Evolutionary conservation across 1,140 invertebrate species (phyloP), one percentile per base, ranked within the genome.

Genomic region (Caenorhabditis tropicalis): DNA sequence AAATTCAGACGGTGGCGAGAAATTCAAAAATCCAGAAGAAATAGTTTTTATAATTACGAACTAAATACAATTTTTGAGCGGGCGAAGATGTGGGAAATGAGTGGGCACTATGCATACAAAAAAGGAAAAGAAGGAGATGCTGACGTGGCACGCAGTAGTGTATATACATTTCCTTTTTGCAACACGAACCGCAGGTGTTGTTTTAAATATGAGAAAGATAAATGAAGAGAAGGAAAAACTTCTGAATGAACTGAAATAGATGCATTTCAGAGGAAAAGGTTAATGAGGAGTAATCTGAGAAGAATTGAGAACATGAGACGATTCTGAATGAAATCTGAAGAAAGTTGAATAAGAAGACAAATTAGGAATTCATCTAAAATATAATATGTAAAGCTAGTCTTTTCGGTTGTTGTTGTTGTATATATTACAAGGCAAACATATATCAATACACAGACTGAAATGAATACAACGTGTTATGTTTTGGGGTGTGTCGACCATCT

Each of bases 71-170:
- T 5, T 12, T 33, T 29, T 12, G 7, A 0, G 36, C n/a, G 65
- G 36, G 65, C 6, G 65, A 21, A 43, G 65, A 74, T 74, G 36
- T 43, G 36, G 58, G 33, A n/a, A 74, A 74, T 74, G 36, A 43
- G 65, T 74, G 65, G 65, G 65, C 36, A 36, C 65, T 43, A 74
- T 74, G 65, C 65, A 46, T 74, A 74, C 65, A 43, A 74, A 74
- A 74, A 74, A 74, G 9, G 24, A 27, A 24, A 33, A 6, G 65
- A 39, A 19, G 58, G 27, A 33, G 58, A 36, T 36, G 36, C 65
- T 74, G 65, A 74, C 65, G 65, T 74, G 65, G 65, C 65, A 56
- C 19, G 7, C 7, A 21, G n/a, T 19, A 7, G n/a, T n/a, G 31
- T 74, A 39, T 65, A 36, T 19, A 36, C n/a, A 74, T 74, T 39